Evolutionary conservation across 2,113 vertebrate genomes (phyloP).

Genomic region (Amazona vittata): DNA sequence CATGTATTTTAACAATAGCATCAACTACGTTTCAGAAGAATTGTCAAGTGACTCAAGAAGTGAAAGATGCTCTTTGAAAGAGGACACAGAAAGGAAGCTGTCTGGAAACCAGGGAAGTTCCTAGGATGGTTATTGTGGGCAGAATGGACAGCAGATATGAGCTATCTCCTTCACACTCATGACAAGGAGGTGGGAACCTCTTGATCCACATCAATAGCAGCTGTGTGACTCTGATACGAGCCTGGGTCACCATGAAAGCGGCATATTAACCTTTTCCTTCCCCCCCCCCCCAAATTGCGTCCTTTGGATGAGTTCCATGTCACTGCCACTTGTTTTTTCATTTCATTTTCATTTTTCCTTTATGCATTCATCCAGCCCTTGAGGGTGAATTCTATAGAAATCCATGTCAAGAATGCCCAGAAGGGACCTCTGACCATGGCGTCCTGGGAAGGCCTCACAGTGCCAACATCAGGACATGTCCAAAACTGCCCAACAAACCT

Average conservation of each 20-base stretch:
- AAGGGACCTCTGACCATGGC: background rate
- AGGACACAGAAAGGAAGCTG: background rate
- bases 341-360: background rate
- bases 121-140: background rate
- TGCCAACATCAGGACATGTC: background rate
- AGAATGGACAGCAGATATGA: background rate
- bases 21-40: background rate
- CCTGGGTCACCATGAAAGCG: background rate
- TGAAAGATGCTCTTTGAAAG: background rate
- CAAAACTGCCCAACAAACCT: background rate
- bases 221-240: background rate
- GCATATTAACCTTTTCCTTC: background rate
- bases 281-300: background rate
- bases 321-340: background rate
- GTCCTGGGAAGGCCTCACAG: background rate
- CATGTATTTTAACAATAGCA: background rate
- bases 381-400: background rate
- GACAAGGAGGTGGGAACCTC: conserved; percentile 19
- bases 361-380: background rate
- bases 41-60: background rate
- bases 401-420: background rate
- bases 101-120: background rate
- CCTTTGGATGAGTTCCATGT: background rate
- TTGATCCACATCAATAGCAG: background rate
- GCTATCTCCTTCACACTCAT: background rate